Evolutionary conservation across 23 tunicate species (phyloP).

Genomic region (Oikopleura albicans): DNA sequence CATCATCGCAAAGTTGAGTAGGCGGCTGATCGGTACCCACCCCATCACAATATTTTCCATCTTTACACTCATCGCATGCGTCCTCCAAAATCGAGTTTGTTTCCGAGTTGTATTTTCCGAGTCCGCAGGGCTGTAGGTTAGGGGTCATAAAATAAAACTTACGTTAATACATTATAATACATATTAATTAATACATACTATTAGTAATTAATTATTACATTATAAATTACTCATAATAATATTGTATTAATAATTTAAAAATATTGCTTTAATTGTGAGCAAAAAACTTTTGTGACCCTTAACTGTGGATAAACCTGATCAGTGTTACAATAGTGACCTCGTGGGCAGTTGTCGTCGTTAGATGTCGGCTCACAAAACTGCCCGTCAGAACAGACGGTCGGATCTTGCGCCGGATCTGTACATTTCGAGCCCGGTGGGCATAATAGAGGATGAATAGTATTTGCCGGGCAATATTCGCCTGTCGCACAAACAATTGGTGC

Average conservation of each 20-base stretch:
- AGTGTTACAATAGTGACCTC: background rate
- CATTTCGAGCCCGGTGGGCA: background rate
- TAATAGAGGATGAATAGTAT: background rate
- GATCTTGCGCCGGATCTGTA: background rate
- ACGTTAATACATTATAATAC: too few relatives aligned
- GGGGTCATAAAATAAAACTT: too few relatives aligned
- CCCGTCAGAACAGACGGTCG: background rate
- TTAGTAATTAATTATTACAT: too few relatives aligned
- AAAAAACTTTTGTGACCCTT: too few relatives aligned
- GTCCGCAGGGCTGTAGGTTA: background rate
- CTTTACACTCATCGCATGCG: conserved; percentile 38
- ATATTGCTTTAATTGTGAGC: too few relatives aligned
- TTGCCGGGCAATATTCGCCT: background rate
- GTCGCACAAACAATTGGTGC: background rate
- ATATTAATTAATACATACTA: too few relatives aligned
- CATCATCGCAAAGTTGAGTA: conserved; percentile 40
- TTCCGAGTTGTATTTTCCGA: background rate
- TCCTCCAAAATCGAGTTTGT: background rate
- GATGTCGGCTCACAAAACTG: background rate
- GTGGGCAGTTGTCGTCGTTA: background rate
- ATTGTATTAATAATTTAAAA: too few relatives aligned
- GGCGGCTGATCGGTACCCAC: conserved; percentile 22
- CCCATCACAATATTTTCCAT: conserved; percentile 35
- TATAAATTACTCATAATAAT: too few relatives aligned
- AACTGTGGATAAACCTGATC: background rate